phyloP scores from a whole-genome alignment of 2,113 vertebrate genomes.

The Cyanoliseus patagonus region DNA sequence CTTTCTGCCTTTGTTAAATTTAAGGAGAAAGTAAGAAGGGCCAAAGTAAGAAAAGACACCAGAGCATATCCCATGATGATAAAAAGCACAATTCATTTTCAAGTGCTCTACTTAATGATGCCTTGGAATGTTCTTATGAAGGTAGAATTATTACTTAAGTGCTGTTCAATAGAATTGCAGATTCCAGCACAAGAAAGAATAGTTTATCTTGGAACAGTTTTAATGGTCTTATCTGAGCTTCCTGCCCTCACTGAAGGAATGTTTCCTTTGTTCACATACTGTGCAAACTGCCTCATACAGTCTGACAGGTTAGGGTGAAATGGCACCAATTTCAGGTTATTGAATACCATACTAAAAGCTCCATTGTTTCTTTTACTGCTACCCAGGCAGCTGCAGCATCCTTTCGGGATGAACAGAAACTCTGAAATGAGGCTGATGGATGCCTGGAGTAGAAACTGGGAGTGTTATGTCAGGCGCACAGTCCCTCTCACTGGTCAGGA shows the following conservation, averaged over 20 bases:
- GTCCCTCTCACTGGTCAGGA: not conserved
- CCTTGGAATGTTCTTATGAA: not conserved
- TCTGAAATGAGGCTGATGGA: not conserved
- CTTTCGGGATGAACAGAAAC: not conserved
- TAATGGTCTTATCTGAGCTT: slow-evolving; percentile 18
- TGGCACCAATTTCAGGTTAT: slow-evolving; percentile 21
- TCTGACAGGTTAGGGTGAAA: slow-evolving; percentile 24
- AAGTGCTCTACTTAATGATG: not conserved
- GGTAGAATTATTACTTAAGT: slow-evolving; percentile 8
- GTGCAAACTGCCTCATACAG: not conserved
- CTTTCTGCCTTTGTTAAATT: not conserved
- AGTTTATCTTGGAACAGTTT: not conserved
- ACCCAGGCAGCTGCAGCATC: not conserved
- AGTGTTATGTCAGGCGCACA: not conserved
- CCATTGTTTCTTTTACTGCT: not conserved
- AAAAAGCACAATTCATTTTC: slow-evolving; percentile 27
- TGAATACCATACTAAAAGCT: not conserved
- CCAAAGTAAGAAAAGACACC: not conserved
- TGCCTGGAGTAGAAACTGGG: not conserved
- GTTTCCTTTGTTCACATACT: slow-evolving; percentile 24
- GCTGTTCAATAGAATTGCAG: not conserved
- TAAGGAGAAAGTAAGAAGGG: not conserved
- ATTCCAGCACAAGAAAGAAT: not conserved
- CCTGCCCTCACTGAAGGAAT: not conserved
- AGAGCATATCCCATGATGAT: not conserved